Percentiles rank a stretch among this genome's conserved stretches.
Evolutionary conservation across 1,140 invertebrate species (phyloP).

Genomic region (Cecropterus lyciades): DNA sequence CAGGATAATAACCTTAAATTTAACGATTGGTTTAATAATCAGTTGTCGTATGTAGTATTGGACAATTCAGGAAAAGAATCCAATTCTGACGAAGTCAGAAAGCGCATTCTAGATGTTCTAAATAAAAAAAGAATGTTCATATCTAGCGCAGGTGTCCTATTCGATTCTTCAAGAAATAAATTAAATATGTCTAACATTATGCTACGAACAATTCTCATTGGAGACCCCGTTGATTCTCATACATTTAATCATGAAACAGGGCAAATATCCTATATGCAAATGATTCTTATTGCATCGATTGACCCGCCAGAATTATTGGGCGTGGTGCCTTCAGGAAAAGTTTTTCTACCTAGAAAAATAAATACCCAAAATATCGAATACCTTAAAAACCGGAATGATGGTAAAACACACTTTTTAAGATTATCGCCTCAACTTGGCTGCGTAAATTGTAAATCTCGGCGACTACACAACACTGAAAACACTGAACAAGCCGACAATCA

Average conservation of each 20-base stretch:
- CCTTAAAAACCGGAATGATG: background rate
- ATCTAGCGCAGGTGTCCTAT: constrained; percentile 39
- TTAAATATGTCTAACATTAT: constrained; percentile 42
- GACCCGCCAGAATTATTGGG: constrained; percentile 49
- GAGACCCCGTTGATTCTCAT: constrained; percentile 40
- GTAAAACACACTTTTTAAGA: background rate
- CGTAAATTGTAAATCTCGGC: background rate
- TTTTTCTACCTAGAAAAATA: constrained; percentile 1
- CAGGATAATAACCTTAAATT: background rate
- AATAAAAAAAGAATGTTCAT: constrained; percentile 44
- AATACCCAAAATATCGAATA: background rate
- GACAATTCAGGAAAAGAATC: constrained; percentile 5
- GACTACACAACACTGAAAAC: too few relatives aligned
- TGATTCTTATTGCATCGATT: constrained; percentile 42
- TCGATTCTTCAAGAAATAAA: constrained; percentile 36
- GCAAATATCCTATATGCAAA: constrained; percentile 47
- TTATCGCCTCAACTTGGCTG: background rate
- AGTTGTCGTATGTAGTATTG: background rate
- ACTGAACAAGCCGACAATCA: background rate
- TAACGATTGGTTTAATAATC: constrained; percentile 15
- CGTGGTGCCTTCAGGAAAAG: constrained; percentile 42
- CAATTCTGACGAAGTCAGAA: constrained; percentile 1
- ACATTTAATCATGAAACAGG: constrained; percentile 23
- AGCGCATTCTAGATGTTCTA: constrained; percentile 34
- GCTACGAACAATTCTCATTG: constrained; percentile 50